A percentile compares a stretch with the other conserved stretches of the same genome.
These are phyloP conservation scores for Ibycter americanus DNA, from an alignment of 2,797 vertebrate species.

Conservation along the genomic window DNA sequence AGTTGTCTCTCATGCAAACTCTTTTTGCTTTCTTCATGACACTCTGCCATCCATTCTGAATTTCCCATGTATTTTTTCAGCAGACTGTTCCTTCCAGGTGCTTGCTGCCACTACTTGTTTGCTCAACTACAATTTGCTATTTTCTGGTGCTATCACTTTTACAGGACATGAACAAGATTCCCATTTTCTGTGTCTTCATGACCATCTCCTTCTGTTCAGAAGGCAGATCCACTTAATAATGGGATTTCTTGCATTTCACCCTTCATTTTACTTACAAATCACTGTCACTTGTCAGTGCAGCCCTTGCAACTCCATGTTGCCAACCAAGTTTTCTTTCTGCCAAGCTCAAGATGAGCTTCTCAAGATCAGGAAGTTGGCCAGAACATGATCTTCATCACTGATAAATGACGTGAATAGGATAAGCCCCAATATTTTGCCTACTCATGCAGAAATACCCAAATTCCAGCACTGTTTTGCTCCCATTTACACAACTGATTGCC, in stretches of 20 bases:
- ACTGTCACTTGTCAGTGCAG: neutral
- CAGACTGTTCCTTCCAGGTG: neutral
- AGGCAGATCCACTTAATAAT: neutral
- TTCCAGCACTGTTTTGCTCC: neutral
- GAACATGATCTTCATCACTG: fast-evolving
- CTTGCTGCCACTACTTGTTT: neutral
- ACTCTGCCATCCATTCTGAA: neutral
- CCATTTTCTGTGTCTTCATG: neutral
- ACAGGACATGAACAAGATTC: neutral
- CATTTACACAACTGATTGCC: neutral
- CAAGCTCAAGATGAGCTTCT: neutral
- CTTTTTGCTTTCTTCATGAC: neutral
- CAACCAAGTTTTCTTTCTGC: neutral
- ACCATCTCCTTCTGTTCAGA: neutral
- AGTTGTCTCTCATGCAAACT: neutral
- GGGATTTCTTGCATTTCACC: neutral
- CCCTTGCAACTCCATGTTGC: neutral
- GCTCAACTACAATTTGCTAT: neutral
- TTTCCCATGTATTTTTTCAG: neutral
- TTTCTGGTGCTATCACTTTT: neutral
- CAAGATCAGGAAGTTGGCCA: neutral
- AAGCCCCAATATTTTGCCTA: neutral
- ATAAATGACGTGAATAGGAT: neutral
- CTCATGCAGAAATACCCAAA: neutral
- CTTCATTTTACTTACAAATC: neutral